Evolutionary conservation across 2,113 vertebrate species (phyloP), one percentile per base, ranked within the genome.

Genomic region (Microtus pennsylvanicus): DNA sequence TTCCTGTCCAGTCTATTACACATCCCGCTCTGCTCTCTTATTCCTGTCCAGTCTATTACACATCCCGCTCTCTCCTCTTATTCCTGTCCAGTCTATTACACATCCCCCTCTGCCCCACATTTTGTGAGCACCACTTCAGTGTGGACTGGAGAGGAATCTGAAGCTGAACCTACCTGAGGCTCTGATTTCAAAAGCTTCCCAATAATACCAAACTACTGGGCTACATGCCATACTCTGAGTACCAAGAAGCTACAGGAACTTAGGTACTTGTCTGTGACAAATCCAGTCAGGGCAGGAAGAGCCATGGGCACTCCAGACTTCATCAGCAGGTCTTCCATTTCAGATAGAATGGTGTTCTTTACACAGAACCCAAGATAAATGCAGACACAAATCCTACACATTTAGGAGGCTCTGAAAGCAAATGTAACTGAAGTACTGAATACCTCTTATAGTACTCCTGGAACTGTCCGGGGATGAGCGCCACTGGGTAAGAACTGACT

Each of bases 401-500:
- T 22, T 21, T 0, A 47, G 47, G 83, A 78, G 52, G 55, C 47
- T 28, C 50, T 1, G 4, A 42, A 45, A 83, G 3, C 38, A 65
- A 35, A 0, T 1, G 12, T 8, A 13, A 90, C 0, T 11, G 4
- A 13, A 45, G 1, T 38, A 4, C 16, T 3, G 38, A 63, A 52
- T 98, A 99, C 99, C 99, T 99, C 98, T 99, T 99, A 98, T 99
- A 99, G 97, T 99, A 99, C 47, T 99, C 99, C 97, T 99, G 99
- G 98, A 99, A 99, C 98, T 99, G 99, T 89, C 99, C 99, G 75
- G 99, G 99, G 98, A 99, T 99, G 96, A 99, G 99, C 80, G 99
- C 99, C 97, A 99, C 99, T 24, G 99, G 99, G 94, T 99, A 99
- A 76, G 99, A 99, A 91, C 99, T 99, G 42, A 99, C 99, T 97